A percentile compares a stretch with the other conserved stretches of the same genome.
Evolutionary conservation across 2,888 invertebrate species (phyloP).

Genomic region (Tinea semifulvella): DNA sequence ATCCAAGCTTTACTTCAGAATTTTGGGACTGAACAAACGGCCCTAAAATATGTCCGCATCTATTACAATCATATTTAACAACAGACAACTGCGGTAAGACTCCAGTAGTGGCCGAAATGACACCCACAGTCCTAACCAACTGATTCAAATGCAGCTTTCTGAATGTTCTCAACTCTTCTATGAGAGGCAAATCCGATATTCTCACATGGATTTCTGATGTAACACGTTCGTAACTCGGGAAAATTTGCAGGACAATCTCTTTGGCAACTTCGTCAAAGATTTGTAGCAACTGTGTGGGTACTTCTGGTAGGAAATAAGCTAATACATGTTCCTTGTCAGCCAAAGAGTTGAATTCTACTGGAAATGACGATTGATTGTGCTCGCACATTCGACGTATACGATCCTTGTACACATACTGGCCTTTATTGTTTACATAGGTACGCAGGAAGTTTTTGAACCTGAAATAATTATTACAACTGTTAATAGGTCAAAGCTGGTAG

Average conservation of each 20-base stretch:
- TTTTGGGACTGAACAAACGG: constrained; percentile 96
- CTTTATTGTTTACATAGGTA: constrained; percentile 87
- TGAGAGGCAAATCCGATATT: constrained; percentile 92
- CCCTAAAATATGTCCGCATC: constrained; percentile 94
- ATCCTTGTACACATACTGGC: constrained; percentile 90
- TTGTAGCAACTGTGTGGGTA: constrained; percentile 95
- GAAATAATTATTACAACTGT: too few species aligned
- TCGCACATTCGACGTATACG: constrained; percentile 96
- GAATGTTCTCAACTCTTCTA: constrained; percentile 95
- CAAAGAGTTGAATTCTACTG: constrained; percentile 91
- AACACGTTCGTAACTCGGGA: constrained; percentile 95
- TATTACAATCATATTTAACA: constrained; percentile 96
- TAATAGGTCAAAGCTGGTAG: too few species aligned
- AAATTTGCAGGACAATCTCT: constrained; percentile 90
- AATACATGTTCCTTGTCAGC: constrained; percentile 92
- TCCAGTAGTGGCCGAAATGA: constrained; percentile 95
- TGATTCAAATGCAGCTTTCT: constrained; percentile 92
- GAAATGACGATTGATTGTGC: constrained; percentile 87
- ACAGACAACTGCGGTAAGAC: constrained; percentile 95
- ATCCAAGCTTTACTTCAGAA: constrained; percentile 93
- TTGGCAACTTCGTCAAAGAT: constrained; percentile 96
- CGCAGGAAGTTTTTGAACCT: constrained; percentile 90
- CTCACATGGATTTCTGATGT: constrained; percentile 94
- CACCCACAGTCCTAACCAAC: constrained; percentile 86
- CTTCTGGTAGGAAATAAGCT: constrained; percentile 97